Percentiles rank a stretch among this genome's conserved stretches.
Conservation (phyloP, 2,113 vertebrate species). For the Neolamprologus toae region DNA sequence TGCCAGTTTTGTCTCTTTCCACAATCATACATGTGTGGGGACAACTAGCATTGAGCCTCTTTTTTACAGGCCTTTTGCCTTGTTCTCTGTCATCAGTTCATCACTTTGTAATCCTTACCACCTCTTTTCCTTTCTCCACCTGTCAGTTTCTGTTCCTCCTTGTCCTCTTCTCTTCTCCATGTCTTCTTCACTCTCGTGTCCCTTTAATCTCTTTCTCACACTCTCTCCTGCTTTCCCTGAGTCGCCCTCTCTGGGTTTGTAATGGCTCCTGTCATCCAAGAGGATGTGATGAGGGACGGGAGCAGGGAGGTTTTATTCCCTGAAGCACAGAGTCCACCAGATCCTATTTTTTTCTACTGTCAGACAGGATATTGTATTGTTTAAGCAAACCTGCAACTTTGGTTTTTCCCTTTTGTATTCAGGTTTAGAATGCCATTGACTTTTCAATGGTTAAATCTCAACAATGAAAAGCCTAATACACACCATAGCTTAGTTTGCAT, state of each 20-base stretch:
- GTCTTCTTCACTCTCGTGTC: slow-evolving; percentile 28
- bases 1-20: background rate
- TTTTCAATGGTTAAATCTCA: background rate
- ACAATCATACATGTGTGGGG: background rate
- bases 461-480: background rate
- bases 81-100: background rate
- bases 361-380: background rate
- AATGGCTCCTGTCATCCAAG: slow-evolving; percentile 41
- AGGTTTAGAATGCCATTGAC: background rate
- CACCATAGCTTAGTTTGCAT: background rate
- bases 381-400: background rate
- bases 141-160: slow-evolving; percentile 19
- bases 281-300: slow-evolving; percentile 18
- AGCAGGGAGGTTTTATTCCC: background rate
- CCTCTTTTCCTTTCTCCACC: background rate
- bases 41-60: background rate
- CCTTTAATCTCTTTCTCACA: slow-evolving; percentile 33
- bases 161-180: background rate
- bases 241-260: background rate
- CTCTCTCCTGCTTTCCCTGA: background rate
- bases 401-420: background rate
- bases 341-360: background rate
- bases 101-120: background rate
- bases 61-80: background rate
- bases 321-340: background rate